phyloP scores from a whole-genome alignment of 2,113 vertebrate species.

The Ammodytes marinus region DNA sequence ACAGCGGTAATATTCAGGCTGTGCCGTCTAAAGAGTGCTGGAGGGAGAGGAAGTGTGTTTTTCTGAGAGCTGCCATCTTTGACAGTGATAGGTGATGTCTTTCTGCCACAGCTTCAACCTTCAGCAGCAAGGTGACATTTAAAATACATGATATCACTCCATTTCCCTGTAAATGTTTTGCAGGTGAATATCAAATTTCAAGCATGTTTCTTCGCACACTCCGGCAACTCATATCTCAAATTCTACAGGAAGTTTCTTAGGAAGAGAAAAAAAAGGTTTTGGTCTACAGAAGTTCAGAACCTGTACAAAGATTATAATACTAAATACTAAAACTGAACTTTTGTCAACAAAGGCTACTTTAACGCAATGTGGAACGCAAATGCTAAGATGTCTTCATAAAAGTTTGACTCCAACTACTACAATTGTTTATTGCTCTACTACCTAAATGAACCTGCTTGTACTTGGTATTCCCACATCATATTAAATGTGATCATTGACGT shows the following conservation, averaged over 20 bases:
- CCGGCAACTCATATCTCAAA: constrained; percentile 28
- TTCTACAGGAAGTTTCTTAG: constrained; percentile 7
- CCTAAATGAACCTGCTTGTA: not conserved
- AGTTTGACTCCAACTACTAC: too few relatives aligned
- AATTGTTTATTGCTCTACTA: not conserved
- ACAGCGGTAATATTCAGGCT: constrained; percentile 58
- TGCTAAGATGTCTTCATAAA: too few relatives aligned
- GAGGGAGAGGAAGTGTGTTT: constrained; percentile 64
- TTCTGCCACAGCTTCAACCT: constrained; percentile 74
- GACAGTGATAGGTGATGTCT: constrained; percentile 81
- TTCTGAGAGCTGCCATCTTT: constrained; percentile 76
- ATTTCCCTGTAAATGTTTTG: constrained; percentile 70
- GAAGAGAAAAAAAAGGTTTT: not conserved
- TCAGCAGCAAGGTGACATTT: constrained; percentile 82
- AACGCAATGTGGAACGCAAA: too few relatives aligned
- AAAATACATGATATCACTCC: constrained; percentile 72
- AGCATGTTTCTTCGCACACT: constrained; percentile 43
- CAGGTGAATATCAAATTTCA: constrained; percentile 68
- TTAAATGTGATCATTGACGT: constrained; percentile 1
- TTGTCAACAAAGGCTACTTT: too few relatives aligned
- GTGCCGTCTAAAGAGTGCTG: constrained; percentile 38
- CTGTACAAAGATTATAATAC: not conserved
- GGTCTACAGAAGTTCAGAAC: not conserved
- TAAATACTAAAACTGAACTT: too few relatives aligned
- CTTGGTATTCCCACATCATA: not conserved